A percentile compares a stretch with the other conserved stretches of the same genome.
phyloP scores from a whole-genome alignment of 2,113 vertebrate genomes.

The Mugil cephalus region DNA sequence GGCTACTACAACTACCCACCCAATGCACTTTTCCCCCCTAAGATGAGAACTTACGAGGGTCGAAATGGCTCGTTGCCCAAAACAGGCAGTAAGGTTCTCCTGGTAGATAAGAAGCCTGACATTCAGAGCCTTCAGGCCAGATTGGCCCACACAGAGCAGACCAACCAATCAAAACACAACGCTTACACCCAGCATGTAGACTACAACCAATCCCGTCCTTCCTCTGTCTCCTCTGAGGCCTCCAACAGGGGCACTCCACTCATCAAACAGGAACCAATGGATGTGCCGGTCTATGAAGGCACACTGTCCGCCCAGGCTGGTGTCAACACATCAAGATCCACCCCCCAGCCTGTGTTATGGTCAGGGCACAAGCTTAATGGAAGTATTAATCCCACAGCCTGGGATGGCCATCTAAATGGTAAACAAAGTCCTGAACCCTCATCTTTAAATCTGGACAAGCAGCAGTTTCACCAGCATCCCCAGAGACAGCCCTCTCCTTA shows the following conservation, averaged over 20 bases:
- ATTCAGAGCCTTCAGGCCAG: slow-evolving; percentile 87
- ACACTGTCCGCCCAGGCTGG: slow-evolving; percentile 53
- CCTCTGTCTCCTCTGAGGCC: slow-evolving; percentile 79
- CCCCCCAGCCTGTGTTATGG: slow-evolving; percentile 79
- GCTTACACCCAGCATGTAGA: slow-evolving; percentile 60
- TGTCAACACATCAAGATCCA: slow-evolving; percentile 64
- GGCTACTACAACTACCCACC: slow-evolving; percentile 91
- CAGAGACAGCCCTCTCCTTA: slow-evolving; percentile 74
- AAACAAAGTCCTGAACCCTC: slow-evolving; percentile 64
- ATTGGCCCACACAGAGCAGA: slow-evolving; percentile 85
- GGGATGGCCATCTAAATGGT: slow-evolving; percentile 69
- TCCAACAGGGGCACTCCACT: slow-evolving; percentile 78
- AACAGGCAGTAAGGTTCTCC: slow-evolving; percentile 61
- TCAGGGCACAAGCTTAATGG: slow-evolving; percentile 86
- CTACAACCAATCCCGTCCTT: slow-evolving; percentile 83
- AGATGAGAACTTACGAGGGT: slow-evolving; percentile 88
- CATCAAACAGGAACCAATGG: slow-evolving; percentile 95
- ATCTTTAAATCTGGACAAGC: slow-evolving; percentile 80
- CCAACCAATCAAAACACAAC: slow-evolving; percentile 67
- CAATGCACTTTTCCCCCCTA: slow-evolving; percentile 90
- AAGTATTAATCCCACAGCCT: slow-evolving; percentile 74
- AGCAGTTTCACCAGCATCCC: slow-evolving; percentile 81
- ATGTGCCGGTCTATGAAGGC: slow-evolving; percentile 83
- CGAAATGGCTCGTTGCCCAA: slow-evolving; percentile 81
- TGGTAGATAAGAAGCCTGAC: slow-evolving; percentile 90